Percentiles rank a stretch among this genome's conserved stretches.
Evolutionary conservation across 2,797 vertebrate species (phyloP).

Genomic region (Spizella passerina): DNA sequence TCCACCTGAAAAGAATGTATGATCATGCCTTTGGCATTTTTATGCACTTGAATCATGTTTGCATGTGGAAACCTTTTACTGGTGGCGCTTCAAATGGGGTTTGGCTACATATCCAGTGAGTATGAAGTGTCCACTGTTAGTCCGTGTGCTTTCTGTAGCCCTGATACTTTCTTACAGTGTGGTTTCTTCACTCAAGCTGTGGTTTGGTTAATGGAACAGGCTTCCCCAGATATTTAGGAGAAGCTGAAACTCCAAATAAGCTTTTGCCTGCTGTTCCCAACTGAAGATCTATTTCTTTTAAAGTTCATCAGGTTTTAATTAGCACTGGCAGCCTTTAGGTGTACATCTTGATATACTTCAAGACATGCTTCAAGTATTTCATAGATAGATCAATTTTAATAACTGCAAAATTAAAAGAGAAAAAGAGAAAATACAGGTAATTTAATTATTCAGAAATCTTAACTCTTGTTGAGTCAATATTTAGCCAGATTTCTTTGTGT

Average conservation of each 20-base stretch:
- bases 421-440: background rate
- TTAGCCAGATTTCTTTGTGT: background rate
- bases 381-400: background rate
- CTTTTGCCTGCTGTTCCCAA: background rate
- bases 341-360: background rate
- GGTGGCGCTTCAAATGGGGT: background rate
- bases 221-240: background rate
- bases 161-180: background rate
- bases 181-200: background rate
- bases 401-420: background rate
- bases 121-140: background rate
- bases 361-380: background rate
- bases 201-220: background rate
- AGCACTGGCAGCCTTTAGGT: background rate
- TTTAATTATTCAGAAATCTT: background rate
- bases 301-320: background rate
- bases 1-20: background rate
- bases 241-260: background rate
- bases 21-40: accelerated
- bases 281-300: background rate
- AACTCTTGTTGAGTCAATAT: background rate
- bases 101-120: background rate
- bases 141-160: background rate
- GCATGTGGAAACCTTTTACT: background rate
- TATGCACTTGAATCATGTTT: background rate